Base-by-base conservation (phyloP, 2,888 invertebrate species). In the Stratiomys singularior region DNA sequence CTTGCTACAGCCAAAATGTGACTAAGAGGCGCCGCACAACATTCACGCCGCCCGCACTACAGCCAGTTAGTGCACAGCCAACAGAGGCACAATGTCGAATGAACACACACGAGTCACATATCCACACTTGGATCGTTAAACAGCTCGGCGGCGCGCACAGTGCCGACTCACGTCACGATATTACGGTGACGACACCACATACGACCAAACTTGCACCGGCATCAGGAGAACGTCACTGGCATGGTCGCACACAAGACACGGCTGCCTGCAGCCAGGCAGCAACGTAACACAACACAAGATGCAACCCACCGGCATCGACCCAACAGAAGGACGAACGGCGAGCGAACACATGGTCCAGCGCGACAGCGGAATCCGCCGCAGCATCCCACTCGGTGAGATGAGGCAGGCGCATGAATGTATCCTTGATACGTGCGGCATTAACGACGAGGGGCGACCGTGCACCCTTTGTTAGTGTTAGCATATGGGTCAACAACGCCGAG, bases 41-140 rank as follows among this genome's bases (percentile, higher is more conserved):
- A 60, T 58, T 74, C 74, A 60, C 74, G 74, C 74, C 74, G 74
- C 74, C 74, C 74, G 74, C 74, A 74, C 74, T 74, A n/a, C 69
- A 47, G 23, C 37, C 37, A 37, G 72, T 37, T 37, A 37, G 37
- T 9, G 9, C 37, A 37, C 5, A 37, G 37, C 23, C 47, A 23
- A 37, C 37, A 37, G 37, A 37, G 37, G 46, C 47, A 23, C 47
- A 71, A 52, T 18, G 52, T 52, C 71, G 47, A 71, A 21, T 67
- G 44, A 67, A 67, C n/a, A 15, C n/a, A n/a, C 58, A 60, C 67
- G 67, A 67, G 25, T 52, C 58, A 56, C 67, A 60, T 44, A 47
- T n/a, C 46, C 66, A 37, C 44, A 66, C 66, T 37, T 30, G 47
- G 18, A 4, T 69, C 27, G 23, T 37, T 37, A 37, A 37, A 9